These are phyloP conservation scores for Sipha flava DNA, from an alignment of 1,140 invertebrate species.

Conservation along the genomic window DNA sequence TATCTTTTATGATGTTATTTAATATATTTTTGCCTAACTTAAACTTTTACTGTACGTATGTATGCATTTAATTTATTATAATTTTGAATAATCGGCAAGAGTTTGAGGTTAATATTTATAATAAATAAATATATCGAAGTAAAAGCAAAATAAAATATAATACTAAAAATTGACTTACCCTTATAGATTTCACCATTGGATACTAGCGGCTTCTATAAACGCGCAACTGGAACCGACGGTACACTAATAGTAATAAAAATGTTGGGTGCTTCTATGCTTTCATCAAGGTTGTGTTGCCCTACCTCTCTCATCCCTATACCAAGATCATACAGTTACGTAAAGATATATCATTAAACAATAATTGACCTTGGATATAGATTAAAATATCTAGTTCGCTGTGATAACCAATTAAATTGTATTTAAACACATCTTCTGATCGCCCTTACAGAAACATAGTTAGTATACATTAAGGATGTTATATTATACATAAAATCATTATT, in stretches of 20 bases:
- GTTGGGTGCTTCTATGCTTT: slow-evolving; percentile 30
- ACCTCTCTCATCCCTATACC: slow-evolving; percentile 29
- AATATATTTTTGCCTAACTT: not conserved
- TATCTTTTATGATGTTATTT: not conserved
- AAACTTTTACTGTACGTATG: too few species aligned
- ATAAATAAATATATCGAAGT: not conserved
- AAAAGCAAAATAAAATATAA: not conserved
- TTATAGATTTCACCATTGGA: not conserved
- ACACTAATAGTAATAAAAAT: slow-evolving; percentile 11
- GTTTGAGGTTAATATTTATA: too few species aligned
- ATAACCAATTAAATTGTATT: not conserved
- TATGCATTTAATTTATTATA: too few species aligned
- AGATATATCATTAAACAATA: not conserved
- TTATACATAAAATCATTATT: too few species aligned
- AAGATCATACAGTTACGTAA: slow-evolving; percentile 4
- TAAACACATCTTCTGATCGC: not conserved
- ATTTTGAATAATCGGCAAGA: too few species aligned
- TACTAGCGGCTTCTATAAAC: not conserved
- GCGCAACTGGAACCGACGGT: not conserved
- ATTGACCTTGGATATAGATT: slow-evolving; percentile 1
- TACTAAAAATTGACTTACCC: not conserved
- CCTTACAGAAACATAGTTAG: too few species aligned
- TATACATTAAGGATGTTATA: too few species aligned
- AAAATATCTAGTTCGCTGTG: not conserved
- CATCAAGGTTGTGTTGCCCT: slow-evolving; percentile 23